Percentiles rank a stretch among this genome's conserved stretches.
Evolutionary conservation across 2,888 invertebrate species (phyloP).

Genomic region (Yponomeuta sedellus): DNA sequence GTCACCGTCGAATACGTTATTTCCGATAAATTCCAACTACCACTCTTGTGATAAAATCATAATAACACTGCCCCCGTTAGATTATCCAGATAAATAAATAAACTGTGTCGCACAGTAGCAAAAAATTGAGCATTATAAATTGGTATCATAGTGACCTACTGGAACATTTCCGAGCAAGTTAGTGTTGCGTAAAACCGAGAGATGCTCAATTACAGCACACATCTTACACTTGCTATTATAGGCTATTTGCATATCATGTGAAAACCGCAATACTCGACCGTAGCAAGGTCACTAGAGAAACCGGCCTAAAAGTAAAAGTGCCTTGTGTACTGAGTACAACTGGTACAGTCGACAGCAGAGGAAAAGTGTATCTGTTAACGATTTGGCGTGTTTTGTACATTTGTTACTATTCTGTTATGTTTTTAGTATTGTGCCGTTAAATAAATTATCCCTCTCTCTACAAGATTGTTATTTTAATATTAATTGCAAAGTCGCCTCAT

Average conservation of each 20-base stretch:
- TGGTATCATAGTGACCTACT: neutral
- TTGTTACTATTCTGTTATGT: no score
- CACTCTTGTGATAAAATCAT: no score
- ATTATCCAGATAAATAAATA: no score
- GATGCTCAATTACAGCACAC: neutral
- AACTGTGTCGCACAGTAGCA: no score
- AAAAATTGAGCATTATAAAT: no score
- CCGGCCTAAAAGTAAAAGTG: slow-evolving; percentile 6
- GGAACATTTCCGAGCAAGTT: neutral
- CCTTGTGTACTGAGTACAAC: slow-evolving; percentile 2
- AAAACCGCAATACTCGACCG: slow-evolving; percentile 3
- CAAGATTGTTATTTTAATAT: neutral
- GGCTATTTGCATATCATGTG: neutral
- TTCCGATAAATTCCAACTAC: no score
- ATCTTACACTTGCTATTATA: neutral
- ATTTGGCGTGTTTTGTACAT: no score
- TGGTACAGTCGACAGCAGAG: neutral
- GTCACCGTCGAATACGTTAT: no score
- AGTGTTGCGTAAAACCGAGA: neutral
- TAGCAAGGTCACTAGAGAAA: slow-evolving; percentile 12
- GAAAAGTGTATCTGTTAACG: no score
- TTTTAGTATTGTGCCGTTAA: no score
- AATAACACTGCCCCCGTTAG: no score
- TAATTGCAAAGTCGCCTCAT: neutral
- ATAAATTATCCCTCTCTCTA: no score